Percentiles rank a stretch among this genome's conserved stretches.
phyloP scores from a whole-genome alignment of 2,888 invertebrate genomes.

The Acronicta leporina region DNA sequence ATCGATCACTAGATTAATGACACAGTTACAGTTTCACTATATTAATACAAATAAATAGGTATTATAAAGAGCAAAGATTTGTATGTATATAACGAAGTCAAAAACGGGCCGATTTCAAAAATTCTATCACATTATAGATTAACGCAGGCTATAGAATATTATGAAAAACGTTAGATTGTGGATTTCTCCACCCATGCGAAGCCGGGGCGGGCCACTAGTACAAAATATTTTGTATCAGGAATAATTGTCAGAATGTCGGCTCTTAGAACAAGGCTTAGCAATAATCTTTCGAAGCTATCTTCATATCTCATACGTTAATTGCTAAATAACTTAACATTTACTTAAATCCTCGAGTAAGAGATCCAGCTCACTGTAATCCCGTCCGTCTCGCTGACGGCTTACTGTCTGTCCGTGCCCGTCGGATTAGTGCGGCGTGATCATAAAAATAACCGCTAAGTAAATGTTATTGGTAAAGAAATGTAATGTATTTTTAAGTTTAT shows the following conservation, averaged over 20 bases:
- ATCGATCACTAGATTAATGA: too few species aligned
- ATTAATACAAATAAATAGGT: too few species aligned
- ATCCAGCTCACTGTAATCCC: constrained; percentile 17
- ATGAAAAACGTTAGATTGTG: too few species aligned
- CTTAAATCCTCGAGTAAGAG: constrained; percentile 13
- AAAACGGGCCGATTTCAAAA: too few species aligned
- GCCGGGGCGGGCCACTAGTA: too few species aligned
- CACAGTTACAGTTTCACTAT: too few species aligned
- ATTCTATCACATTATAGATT: too few species aligned
- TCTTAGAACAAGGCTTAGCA: neutral
- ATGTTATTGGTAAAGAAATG: neutral
- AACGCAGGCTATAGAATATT: too few species aligned
- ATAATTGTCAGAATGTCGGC: neutral
- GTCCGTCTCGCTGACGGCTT: constrained; percentile 13
- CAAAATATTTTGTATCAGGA: neutral
- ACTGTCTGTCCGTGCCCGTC: constrained; percentile 18
- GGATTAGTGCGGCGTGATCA: constrained; percentile 9
- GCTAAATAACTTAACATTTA: constrained; percentile 9
- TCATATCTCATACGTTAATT: constrained; percentile 10
- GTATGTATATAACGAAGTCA: too few species aligned
- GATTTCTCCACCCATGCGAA: too few species aligned
- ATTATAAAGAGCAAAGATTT: too few species aligned
- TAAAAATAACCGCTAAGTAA: constrained; percentile 2
- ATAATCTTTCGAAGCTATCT: constrained; percentile 3
- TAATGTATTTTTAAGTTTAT: constrained; percentile 16